Conservation (phyloP, 2,797 vertebrate genomes). For the Sebastes nivosus region DNA sequence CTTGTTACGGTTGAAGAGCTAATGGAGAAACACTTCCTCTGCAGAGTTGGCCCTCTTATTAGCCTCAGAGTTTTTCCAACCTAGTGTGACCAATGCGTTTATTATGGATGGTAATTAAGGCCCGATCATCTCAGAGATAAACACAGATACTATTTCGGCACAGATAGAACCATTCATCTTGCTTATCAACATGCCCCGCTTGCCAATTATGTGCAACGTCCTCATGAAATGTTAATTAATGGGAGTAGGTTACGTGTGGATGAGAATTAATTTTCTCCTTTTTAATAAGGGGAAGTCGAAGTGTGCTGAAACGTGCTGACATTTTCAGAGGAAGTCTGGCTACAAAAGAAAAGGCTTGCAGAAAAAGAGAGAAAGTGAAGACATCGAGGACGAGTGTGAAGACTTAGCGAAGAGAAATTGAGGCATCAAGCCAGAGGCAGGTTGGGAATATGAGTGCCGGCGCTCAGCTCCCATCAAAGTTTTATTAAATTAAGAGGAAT, state of each 20-base stretch:
- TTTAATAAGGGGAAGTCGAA: constrained; percentile 9
- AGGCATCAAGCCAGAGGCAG: constrained; percentile 2
- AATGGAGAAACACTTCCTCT: constrained; percentile 17
- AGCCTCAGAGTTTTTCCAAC: constrained; percentile 10
- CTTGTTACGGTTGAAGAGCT: constrained; percentile 28
- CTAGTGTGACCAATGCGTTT: constrained; percentile 23
- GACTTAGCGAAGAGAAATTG: not conserved
- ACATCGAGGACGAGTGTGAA: not conserved
- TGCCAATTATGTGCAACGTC: constrained; percentile 22
- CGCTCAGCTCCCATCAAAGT: constrained; percentile 9
- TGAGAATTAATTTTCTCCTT: constrained; percentile 19
- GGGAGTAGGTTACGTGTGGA: constrained; percentile 11
- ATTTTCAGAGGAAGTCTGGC: constrained; percentile 1
- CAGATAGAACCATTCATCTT: constrained; percentile 27
- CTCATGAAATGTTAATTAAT: constrained; percentile 38
- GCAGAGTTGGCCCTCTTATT: not conserved
- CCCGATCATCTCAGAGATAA: constrained; percentile 38
- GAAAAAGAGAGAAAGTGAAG: not conserved
- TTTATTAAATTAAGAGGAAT: constrained; percentile 44
- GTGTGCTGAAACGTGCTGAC: not conserved
- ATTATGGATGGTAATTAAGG: constrained; percentile 40
- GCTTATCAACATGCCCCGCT: constrained; percentile 15
- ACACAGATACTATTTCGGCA: constrained; percentile 18
- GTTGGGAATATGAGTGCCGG: not conserved
- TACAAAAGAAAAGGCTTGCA: not conserved